Evolutionary conservation across 2,888 invertebrate species (phyloP).

Genomic region (Aspidiotus rigidus): DNA sequence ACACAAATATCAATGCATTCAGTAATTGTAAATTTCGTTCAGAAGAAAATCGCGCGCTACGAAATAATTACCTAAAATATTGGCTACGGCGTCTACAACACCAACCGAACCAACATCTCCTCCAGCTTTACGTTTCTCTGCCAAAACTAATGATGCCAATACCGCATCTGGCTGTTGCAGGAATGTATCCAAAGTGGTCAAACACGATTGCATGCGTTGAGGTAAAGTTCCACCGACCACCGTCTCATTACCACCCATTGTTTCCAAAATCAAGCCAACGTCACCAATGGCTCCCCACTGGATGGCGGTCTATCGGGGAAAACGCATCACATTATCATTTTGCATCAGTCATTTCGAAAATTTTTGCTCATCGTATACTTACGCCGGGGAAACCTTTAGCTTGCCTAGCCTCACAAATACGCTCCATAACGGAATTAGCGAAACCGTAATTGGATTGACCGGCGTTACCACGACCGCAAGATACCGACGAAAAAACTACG

Average conservation of each 20-base stretch:
- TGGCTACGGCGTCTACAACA: constrained; percentile 70
- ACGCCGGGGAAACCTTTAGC: constrained; percentile 69
- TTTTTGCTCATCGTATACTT: constrained; percentile 24
- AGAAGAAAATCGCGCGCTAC: neutral
- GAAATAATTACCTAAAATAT: constrained; percentile 59
- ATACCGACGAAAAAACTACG: constrained; percentile 91
- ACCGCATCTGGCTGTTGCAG: constrained; percentile 81
- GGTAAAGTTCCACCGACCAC: constrained; percentile 93
- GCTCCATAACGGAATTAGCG: constrained; percentile 96
- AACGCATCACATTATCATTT: neutral
- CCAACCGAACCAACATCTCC: constrained; percentile 50
- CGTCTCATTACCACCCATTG: constrained; percentile 82
- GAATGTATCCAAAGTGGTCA: constrained; percentile 78
- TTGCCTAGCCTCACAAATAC: constrained; percentile 79
- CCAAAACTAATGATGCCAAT: constrained; percentile 72
- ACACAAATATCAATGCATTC: constrained; percentile 34
- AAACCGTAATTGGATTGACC: constrained; percentile 96
- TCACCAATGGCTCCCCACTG: constrained; percentile 99
- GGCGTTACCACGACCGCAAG: constrained; percentile 91
- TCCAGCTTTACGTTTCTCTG: constrained; percentile 65
- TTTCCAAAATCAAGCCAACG: constrained; percentile 84
- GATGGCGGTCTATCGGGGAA: constrained; percentile 56
- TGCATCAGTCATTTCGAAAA: neutral
- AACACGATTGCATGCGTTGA: constrained; percentile 88
- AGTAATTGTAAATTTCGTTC: neutral